Conservation (phyloP, 1,140 invertebrate species). For the Campodea augens region DNA sequence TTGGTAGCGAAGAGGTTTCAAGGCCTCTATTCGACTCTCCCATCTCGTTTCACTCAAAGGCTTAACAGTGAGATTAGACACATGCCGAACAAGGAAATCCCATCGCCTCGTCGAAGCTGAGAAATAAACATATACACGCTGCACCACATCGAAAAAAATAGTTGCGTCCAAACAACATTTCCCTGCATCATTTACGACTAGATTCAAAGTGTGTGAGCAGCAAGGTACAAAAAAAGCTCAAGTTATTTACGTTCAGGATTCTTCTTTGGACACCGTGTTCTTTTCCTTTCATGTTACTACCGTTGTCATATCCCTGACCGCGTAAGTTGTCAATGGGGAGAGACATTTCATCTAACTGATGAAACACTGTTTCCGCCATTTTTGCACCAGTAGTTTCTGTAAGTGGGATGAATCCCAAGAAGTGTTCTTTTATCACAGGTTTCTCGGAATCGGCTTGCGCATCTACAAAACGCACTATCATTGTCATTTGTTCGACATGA, state of each 20-base stretch:
- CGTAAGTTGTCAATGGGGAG: slow-evolving; percentile 15
- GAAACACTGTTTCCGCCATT: slow-evolving; percentile 11
- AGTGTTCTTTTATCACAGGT: slow-evolving; percentile 12
- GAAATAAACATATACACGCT: slow-evolving; percentile 10
- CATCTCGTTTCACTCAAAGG: slow-evolving; percentile 10
- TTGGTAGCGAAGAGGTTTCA: slow-evolving; percentile 11
- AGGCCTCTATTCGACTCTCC: slow-evolving; percentile 9
- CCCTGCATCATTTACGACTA: slow-evolving; percentile 13
- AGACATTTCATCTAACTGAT: slow-evolving; percentile 6
- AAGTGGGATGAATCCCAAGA: slow-evolving; percentile 11
- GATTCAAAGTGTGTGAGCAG: slow-evolving; percentile 15
- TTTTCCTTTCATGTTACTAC: slow-evolving; percentile 19
- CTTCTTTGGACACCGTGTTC: slow-evolving; percentile 13
- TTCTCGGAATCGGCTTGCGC: background rate
- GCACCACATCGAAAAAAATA: slow-evolving; percentile 9
- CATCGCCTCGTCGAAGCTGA: slow-evolving; percentile 3
- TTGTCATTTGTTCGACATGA: slow-evolving; percentile 14
- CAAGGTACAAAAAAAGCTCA: slow-evolving; percentile 14
- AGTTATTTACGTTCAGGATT: slow-evolving; percentile 13
- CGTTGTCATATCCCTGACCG: slow-evolving; percentile 21
- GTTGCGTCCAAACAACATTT: slow-evolving; percentile 7
- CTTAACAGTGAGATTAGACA: slow-evolving; percentile 9
- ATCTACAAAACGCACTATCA: slow-evolving; percentile 13
- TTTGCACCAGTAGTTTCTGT: slow-evolving; percentile 8
- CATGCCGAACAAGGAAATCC: slow-evolving; percentile 4